Evolutionary conservation across 2,797 vertebrate species (phyloP).

Genomic region (Nasua narica): DNA sequence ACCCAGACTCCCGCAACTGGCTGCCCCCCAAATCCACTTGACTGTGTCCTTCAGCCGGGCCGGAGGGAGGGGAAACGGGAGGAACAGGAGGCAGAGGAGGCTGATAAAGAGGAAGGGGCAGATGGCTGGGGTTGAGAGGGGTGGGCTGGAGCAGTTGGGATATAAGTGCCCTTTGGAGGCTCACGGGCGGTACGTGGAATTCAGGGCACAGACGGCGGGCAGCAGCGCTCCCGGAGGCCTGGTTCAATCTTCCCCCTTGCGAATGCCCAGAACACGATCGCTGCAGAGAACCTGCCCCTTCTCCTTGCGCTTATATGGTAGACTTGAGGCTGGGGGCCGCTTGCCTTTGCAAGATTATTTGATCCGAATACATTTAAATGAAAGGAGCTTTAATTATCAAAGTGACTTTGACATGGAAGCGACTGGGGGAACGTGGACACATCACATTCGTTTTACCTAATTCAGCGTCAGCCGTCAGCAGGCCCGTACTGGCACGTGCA

Average conservation of each 20-base stretch:
- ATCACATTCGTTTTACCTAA: neutral
- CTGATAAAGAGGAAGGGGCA: neutral
- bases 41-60: neutral
- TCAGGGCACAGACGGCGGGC: neutral
- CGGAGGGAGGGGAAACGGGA: neutral
- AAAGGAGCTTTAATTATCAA: neutral
- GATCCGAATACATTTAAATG: neutral
- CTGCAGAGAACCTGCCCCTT: neutral
- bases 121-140: rapidly evolving
- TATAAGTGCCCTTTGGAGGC: neutral
- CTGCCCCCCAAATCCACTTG: neutral
- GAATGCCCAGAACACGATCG: neutral
- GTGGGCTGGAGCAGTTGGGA: too few species aligned
- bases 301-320: neutral
- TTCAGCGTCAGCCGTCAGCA: neutral
- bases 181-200: neutral
- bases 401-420: neutral
- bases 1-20: neutral
- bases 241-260: neutral
- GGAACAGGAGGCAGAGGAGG: neutral
- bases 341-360: neutral
- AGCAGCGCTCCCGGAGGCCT: neutral
- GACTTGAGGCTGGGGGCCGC: neutral
- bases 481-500: neutral
- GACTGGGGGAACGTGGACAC: neutral